Percentiles rank a stretch among this genome's conserved stretches.
Evolutionary conservation across 2,113 vertebrate genomes (phyloP).

Genomic region (Chlorodrepanis virens): DNA sequence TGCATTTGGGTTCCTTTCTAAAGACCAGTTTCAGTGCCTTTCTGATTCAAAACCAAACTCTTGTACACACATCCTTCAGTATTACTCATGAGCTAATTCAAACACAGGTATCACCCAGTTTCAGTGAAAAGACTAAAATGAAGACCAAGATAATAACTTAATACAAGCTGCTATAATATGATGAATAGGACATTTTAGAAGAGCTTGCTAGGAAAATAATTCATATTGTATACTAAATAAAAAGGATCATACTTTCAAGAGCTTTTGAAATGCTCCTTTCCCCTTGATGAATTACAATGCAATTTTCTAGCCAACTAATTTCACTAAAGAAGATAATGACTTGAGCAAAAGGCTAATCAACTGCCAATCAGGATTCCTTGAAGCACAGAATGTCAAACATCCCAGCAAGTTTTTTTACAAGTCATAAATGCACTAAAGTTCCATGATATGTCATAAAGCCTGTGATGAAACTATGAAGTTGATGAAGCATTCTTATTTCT

Average conservation of each 20-base stretch:
- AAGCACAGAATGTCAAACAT: conserved; percentile 87
- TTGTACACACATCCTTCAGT: not conserved
- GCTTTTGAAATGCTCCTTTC: conserved; percentile 69
- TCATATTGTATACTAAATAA: conserved; percentile 68
- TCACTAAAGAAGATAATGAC: conserved; percentile 91
- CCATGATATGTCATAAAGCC: conserved; percentile 66
- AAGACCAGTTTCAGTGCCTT: not conserved
- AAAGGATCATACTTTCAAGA: conserved; percentile 64
- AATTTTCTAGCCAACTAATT: conserved; percentile 93
- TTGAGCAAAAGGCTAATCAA: conserved; percentile 93
- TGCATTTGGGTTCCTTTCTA: not conserved
- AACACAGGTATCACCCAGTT: conserved; percentile 43
- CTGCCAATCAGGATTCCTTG: conserved; percentile 91
- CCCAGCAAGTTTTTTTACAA: conserved; percentile 77
- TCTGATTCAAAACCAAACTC: not conserved
- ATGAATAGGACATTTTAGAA: conserved; percentile 51
- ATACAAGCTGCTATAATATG: conserved; percentile 35
- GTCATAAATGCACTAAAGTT: conserved; percentile 74
- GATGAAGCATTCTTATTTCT: conserved; percentile 74
- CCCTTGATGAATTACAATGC: conserved; percentile 84
- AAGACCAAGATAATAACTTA: conserved; percentile 47
- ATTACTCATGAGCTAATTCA: not conserved
- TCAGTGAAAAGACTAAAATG: conserved; percentile 15
- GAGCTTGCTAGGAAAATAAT: conserved; percentile 55
- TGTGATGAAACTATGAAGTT: conserved; percentile 66